phyloP scores from a whole-genome alignment of 2,113 vertebrate genomes.

The Picathartes gymnocephalus region DNA sequence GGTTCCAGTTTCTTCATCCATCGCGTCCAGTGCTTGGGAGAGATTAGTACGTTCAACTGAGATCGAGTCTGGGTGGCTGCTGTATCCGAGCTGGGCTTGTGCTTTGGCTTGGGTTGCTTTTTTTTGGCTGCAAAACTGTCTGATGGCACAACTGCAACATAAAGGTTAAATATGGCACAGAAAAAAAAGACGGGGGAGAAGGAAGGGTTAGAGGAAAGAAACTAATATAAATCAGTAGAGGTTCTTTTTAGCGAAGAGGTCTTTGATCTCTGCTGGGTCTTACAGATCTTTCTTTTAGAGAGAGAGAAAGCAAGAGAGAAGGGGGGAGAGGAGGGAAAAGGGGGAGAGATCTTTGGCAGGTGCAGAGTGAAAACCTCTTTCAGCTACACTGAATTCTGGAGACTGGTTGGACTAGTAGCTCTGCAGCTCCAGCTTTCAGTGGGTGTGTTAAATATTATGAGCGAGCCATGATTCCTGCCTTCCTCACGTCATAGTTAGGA shows the following conservation, averaged over 20 bases:
- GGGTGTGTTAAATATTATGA: slow-evolving; percentile 91
- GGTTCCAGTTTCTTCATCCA: slow-evolving; percentile 55
- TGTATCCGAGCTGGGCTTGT: slow-evolving; percentile 53
- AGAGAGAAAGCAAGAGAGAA: neutral
- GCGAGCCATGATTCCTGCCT: slow-evolving; percentile 85
- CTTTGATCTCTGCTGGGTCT: slow-evolving; percentile 48
- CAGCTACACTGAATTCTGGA: slow-evolving; percentile 59
- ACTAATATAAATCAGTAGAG: slow-evolving; percentile 45
- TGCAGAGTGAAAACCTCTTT: slow-evolving; percentile 69
- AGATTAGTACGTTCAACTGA: slow-evolving; percentile 10
- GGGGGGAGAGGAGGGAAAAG: neutral
- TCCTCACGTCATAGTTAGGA: slow-evolving; percentile 86
- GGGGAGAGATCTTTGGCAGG: slow-evolving; percentile 69
- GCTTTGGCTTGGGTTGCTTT: slow-evolving; percentile 5
- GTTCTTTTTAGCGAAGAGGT: slow-evolving; percentile 43
- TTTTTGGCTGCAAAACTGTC: slow-evolving; percentile 62
- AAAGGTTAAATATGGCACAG: slow-evolving; percentile 65
- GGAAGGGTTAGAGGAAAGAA: slow-evolving; percentile 1
- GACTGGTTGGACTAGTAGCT: slow-evolving; percentile 66
- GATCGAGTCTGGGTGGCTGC: slow-evolving; percentile 31
- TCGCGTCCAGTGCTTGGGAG: slow-evolving; percentile 14
- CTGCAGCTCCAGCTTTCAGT: slow-evolving; percentile 66
- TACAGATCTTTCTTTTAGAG: slow-evolving; percentile 35
- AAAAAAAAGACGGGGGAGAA: neutral
- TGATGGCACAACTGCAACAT: slow-evolving; percentile 62